Evolutionary conservation across 2,113 vertebrate species (phyloP), one percentile per base, ranked within the genome.

Genomic region (Callorhinus ursinus): DNA sequence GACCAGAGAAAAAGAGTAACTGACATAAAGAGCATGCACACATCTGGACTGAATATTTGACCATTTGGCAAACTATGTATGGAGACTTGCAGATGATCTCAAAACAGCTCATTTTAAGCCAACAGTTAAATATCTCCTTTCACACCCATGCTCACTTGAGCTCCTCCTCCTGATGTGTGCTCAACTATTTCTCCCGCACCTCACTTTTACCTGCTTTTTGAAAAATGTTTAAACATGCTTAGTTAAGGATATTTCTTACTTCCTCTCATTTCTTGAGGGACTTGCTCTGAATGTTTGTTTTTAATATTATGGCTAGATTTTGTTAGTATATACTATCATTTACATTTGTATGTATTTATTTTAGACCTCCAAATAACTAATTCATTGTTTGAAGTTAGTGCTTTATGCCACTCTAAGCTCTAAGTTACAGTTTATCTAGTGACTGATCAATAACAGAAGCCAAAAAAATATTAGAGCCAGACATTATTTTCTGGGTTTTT

Each of bases 151-250:
- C 8, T 36, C 14, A 9, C 14, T 26, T 49, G 14, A 51, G 26
- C 8, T 1, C 1, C 7, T 8, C 26, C 33, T 69, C 28, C 12
- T n/a, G 21, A 24, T 42, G 7, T 31, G 0, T 19, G 7, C 59
- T 61, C 33, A 46, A 2, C 63, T 63, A 6, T 53, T 1, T 79
- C 26, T 84, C 19, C 3, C 36, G 71, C 14, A 53, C 12, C 2
- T 14, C 53, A 11, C 51, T 39, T 49, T 49, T 69, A 15, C 13
- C 1, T 79, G 7, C 3, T 19, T 71, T 72, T 22, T 67, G 26
- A 55, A 57, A 55, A 9, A 28, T 9, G 19, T 87, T 80, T 10
- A 46, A 39, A 55, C 1, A 18, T 46, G 8, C 53, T 55, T 19
- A 8, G 8, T 7, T 42, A 21, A 51, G 36, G 49, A 2, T 95